phyloP scores from a whole-genome alignment of 1,140 invertebrate genomes.

The Leucophenga varia region DNA sequence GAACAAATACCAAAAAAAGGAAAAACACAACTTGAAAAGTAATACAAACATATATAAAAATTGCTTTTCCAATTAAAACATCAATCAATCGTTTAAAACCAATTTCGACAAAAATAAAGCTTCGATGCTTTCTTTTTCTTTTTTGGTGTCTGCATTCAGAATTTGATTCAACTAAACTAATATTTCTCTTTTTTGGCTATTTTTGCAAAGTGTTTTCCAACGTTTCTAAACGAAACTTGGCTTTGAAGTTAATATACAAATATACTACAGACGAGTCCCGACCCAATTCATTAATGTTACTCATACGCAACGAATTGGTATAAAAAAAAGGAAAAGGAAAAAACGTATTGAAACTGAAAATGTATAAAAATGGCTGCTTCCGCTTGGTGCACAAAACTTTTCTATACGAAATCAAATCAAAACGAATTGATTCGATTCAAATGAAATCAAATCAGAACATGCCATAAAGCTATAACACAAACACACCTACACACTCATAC shows the following conservation, averaged over 20 bases:
- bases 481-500: conserved; percentile 7
- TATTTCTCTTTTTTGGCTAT: too few species aligned
- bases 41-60: conserved; percentile 21
- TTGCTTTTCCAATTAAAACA: conserved; percentile 53
- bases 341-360: conserved; percentile 35
- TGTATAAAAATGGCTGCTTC: conserved; percentile 32
- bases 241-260: too few species aligned
- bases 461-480: conserved; percentile 30
- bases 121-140: too few species aligned
- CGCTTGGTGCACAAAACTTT: not conserved
- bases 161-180: too few species aligned
- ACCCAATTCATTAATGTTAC: too few species aligned
- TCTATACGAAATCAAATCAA: conserved; percentile 22
- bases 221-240: too few species aligned
- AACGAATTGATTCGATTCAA: conserved; percentile 2
- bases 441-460: conserved; percentile 34
- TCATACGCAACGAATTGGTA: too few species aligned
- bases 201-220: too few species aligned
- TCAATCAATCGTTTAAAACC: conserved; percentile 54
- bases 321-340: too few species aligned
- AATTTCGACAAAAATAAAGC: conserved; percentile 44
- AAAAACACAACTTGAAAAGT: too few species aligned
- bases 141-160: too few species aligned
- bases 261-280: too few species aligned
- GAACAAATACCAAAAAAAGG: conserved; percentile 3